Evolutionary conservation across 2,113 vertebrate species (phyloP).

Genomic region (Tetraodon nigroviridis): DNA sequence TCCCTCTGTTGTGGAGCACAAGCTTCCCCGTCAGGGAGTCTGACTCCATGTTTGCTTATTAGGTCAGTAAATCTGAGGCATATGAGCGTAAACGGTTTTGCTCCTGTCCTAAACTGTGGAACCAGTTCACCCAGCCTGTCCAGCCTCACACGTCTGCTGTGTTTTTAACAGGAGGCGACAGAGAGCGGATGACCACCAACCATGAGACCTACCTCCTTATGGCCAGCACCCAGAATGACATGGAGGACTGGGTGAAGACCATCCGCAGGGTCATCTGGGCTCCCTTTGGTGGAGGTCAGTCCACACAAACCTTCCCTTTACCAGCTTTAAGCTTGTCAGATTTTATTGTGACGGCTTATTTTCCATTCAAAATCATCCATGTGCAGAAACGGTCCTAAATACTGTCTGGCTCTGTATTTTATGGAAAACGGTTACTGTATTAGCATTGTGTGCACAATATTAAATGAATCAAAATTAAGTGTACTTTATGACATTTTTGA

Average conservation of each 20-base stretch:
- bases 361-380: too few species aligned
- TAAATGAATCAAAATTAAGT: too few species aligned
- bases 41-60: not conserved
- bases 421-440: too few species aligned
- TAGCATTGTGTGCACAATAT: too few species aligned
- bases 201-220: constrained; percentile 99
- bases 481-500: not conserved
- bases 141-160: constrained; percentile 38
- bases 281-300: constrained; percentile 96
- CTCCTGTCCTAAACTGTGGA: constrained; percentile 29
- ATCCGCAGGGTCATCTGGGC: constrained; percentile 98
- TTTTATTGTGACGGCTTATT: too few species aligned
- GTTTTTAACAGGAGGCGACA: constrained; percentile 81
- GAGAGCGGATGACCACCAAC: constrained; percentile 96
- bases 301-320: not conserved
- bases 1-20: constrained; percentile 6
- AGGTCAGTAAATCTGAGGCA: constrained; percentile 2
- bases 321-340: too few species aligned
- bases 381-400: too few species aligned
- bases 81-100: constrained; percentile 5
- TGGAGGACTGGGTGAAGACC: constrained; percentile 99
- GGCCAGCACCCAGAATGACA: constrained; percentile 97
- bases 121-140: constrained; percentile 9
- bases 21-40: constrained; percentile 10
- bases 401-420: too few species aligned